Conservation (phyloP, 2,797 vertebrate genomes). For the Leuciscus waleckii region DNA sequence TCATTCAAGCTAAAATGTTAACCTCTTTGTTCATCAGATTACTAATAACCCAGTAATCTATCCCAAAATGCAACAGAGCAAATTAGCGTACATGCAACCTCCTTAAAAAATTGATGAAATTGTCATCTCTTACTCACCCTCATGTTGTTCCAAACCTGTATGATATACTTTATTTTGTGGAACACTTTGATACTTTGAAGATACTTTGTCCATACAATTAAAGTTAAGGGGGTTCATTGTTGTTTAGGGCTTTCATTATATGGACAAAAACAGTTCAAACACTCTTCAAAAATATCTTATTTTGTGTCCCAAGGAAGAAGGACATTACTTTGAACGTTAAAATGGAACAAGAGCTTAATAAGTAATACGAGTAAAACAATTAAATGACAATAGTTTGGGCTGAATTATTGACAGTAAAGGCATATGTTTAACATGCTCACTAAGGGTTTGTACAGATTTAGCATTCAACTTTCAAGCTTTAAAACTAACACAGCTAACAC, state of each 20-base stretch:
- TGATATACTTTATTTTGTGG: background rate
- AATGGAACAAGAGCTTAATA: background rate
- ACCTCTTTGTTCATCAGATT: background rate
- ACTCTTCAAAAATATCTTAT: background rate
- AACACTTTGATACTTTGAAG: background rate
- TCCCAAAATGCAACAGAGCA: background rate
- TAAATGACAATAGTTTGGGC: background rate
- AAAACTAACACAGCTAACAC: background rate
- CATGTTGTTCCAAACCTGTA: background rate
- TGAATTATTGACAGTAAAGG: background rate
- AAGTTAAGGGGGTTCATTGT: background rate
- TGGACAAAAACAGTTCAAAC: background rate
- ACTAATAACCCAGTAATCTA: background rate
- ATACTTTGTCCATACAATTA: background rate
- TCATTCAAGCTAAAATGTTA: conserved; percentile 16
- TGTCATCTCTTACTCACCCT: background rate
- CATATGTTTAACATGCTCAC: conserved; percentile 5
- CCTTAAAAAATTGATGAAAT: background rate
- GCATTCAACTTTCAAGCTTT: background rate
- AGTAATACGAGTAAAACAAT: background rate
- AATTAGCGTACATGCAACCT: background rate
- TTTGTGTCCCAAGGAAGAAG: background rate
- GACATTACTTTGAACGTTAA: background rate
- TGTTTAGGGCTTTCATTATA: background rate
- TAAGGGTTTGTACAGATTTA: background rate